phyloP scores from a whole-genome alignment of 2,797 vertebrate species.

The Spheniscus humboldti region DNA sequence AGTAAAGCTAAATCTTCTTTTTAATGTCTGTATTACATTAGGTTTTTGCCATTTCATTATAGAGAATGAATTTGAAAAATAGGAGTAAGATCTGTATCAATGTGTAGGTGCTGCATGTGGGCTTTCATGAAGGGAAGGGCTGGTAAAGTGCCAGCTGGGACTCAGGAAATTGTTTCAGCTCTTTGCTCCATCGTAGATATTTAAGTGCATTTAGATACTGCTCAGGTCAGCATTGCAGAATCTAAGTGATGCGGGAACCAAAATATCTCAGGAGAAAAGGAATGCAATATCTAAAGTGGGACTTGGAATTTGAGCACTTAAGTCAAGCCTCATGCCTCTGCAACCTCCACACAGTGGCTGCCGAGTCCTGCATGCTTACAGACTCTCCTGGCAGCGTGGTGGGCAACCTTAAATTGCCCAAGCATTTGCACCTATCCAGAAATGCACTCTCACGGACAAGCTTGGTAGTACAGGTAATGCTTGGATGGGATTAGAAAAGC shows the following conservation, averaged over 20 bases:
- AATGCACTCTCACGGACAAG: fast-evolving
- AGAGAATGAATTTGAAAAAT: background rate
- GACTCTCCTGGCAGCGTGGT: background rate
- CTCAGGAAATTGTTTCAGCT: background rate
- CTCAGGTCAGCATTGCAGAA: background rate
- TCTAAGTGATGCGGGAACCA: background rate
- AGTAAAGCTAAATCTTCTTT: background rate
- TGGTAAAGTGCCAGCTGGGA: background rate
- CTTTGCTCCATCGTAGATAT: background rate
- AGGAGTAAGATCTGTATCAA: background rate
- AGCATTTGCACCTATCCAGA: background rate
- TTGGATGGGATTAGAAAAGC: background rate
- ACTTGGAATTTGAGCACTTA: background rate
- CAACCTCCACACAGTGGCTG: fast-evolving
- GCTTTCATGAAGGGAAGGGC: background rate
- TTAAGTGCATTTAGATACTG: background rate
- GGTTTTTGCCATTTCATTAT: background rate
- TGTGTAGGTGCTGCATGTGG: background rate
- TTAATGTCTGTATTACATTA: background rate
- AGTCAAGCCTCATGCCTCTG: background rate
- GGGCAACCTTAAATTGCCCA: background rate
- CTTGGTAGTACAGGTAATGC: too few relatives aligned
- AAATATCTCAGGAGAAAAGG: background rate
- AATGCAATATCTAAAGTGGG: background rate
- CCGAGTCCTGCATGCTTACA: background rate